Base-by-base conservation (phyloP, 2,797 vertebrate genomes). In the Nannoperca obscura region DNA sequence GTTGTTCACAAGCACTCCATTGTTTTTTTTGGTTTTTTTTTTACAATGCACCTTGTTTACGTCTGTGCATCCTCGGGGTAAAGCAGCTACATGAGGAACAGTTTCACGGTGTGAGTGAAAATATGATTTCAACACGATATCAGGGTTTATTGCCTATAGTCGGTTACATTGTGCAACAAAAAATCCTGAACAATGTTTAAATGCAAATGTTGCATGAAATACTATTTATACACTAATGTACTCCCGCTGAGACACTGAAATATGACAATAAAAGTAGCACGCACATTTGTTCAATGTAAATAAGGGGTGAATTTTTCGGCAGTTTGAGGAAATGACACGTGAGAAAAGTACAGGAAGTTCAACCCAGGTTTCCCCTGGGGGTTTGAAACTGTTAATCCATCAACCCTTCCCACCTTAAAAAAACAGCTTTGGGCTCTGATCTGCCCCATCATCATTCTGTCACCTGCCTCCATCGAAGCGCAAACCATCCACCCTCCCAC, bases 361-460 rank as follows among this genome's bases (percentile, higher is more conserved):
- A 84, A 84, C 36, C 60, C 57, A 72, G 67, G 76, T 86, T 85
- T 75, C 34, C 82, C 87, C 83, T 9, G 1, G 7, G 63, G 87
- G 80, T 36, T 83, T 72, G 7, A 71, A 81, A 81, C 84, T 30
- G 59, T 91, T 87, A 87, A 93, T 92, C 88, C 91, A 85, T 92
- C 91, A 93, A 83, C 82, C 68, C 83, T 73, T 72, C 65, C 67
- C 38, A 81, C 72, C 85, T 85, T 85, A 38, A 50, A 66, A 86
- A 90, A 88, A 78, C 71, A 62, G 85, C 85, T 81, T 57, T 74
- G 72, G 85, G 89, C 83, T 82, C 70, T 71, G 71, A 88, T 88
- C 89, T 86, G 67, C 91, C 89, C 83, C 86, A 86, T 85, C 87
- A 91, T 91, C 85, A 88, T 91, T 87, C 86, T 88, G 83, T 88